These are phyloP conservation scores for Elachura formosa DNA, from an alignment of 2,113 vertebrate genomes.

Conservation along the genomic window DNA sequence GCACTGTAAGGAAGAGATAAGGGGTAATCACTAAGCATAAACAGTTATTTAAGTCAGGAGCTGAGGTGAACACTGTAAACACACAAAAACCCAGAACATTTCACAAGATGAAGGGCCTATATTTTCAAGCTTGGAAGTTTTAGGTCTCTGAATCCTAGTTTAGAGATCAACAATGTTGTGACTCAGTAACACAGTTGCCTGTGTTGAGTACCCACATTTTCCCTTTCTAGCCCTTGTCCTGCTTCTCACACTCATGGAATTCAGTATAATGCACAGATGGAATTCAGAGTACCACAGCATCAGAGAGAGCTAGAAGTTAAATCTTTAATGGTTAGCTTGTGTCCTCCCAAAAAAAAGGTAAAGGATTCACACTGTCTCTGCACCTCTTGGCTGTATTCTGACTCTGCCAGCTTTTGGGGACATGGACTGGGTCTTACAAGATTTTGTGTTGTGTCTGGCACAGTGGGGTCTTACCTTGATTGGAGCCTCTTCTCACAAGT, in stretches of 20 bases:
- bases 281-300: background rate
- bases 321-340: background rate
- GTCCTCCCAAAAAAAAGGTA: background rate
- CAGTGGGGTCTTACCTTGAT: background rate
- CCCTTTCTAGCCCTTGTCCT: background rate
- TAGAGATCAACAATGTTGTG: background rate
- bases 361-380: background rate
- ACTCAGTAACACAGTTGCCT: background rate
- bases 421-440: background rate
- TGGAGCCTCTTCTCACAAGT: background rate
- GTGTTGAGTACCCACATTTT: background rate
- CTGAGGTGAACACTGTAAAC: background rate
- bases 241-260: background rate
- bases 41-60: background rate
- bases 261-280: background rate
- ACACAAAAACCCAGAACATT: background rate
- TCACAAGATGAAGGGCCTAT: background rate
- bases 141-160: background rate
- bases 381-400: background rate
- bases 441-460: background rate
- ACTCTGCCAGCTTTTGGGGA: background rate
- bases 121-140: background rate
- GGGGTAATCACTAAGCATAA: background rate
- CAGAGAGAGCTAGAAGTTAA: background rate
- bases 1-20: conserved; percentile 2